Evolutionary conservation across 2,888 invertebrate genomes (phyloP).

Genomic region (Perithous albicinctus): DNA sequence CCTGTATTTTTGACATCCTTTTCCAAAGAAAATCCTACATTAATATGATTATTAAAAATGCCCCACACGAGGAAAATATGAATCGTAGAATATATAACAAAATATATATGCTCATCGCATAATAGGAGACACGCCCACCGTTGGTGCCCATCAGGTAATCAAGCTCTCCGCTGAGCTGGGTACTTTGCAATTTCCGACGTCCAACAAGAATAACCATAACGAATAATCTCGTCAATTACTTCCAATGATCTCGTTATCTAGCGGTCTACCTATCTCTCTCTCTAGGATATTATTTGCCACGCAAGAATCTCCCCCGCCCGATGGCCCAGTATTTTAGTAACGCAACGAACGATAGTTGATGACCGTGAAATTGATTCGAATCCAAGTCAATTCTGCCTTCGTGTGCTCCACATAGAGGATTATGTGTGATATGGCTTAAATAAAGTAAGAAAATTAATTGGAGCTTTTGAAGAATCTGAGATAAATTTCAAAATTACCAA

Average conservation of each 20-base stretch:
- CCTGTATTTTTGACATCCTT: not conserved
- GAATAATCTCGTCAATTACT: constrained; percentile 72
- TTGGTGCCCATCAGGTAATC: constrained; percentile 22
- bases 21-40: not conserved
- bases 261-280: constrained; percentile 23
- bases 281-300: constrained; percentile 2
- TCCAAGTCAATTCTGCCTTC: not conserved
- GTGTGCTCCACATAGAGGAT: not conserved
- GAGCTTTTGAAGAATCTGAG: too few relatives aligned
- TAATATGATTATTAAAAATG: not conserved
- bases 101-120: constrained; percentile 5
- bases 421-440: not conserved
- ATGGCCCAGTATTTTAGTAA: not conserved
- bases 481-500: too few relatives aligned
- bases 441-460: too few relatives aligned
- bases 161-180: constrained; percentile 69
- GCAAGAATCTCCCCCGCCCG: not conserved
- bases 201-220: constrained; percentile 72
- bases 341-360: not conserved
- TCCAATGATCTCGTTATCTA: constrained; percentile 71
- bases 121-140: constrained; percentile 25
- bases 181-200: constrained; percentile 76
- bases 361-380: constrained; percentile 9
- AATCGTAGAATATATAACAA: not conserved
- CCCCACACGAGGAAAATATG: not conserved